Conservation (phyloP, 2,888 invertebrate genomes). For the Romanomermis culicivorax region DNA sequence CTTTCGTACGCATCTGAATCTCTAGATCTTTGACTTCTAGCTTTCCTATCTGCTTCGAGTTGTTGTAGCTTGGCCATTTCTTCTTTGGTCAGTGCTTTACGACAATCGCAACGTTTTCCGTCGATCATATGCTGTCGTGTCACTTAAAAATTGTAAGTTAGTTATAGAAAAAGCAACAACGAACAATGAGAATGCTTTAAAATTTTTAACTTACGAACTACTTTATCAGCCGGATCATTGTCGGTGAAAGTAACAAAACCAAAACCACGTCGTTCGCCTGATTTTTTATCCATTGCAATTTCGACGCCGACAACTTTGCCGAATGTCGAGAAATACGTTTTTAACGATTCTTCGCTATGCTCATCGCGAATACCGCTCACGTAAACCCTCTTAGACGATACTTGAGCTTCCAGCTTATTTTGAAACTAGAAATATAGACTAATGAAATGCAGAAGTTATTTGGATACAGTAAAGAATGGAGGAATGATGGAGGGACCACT, state of each 20-base stretch:
- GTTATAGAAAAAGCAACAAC: too few relatives aligned
- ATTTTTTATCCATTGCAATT: slow-evolving; percentile 26
- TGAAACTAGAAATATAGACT: neutral
- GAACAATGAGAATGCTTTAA: too few relatives aligned
- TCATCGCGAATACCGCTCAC: slow-evolving; percentile 26
- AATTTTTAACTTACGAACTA: slow-evolving; percentile 16
- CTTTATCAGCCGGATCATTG: slow-evolving; percentile 28
- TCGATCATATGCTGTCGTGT: slow-evolving; percentile 21
- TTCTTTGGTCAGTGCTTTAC: slow-evolving; percentile 26
- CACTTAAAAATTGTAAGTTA: slow-evolving; percentile 9
- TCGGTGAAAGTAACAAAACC: slow-evolving; percentile 28
- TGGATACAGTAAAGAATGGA: too few relatives aligned
- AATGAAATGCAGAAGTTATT: too few relatives aligned
- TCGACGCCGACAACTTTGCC: slow-evolving; percentile 16
- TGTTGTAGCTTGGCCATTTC: slow-evolving; percentile 18
- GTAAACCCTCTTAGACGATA: slow-evolving; percentile 26
- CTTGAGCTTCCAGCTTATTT: slow-evolving; percentile 18
- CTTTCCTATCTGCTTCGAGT: slow-evolving; percentile 7
- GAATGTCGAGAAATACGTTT: slow-evolving; percentile 20
- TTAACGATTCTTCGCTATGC: slow-evolving; percentile 23
- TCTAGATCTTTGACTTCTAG: slow-evolving; percentile 7
- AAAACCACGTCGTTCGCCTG: slow-evolving; percentile 26
- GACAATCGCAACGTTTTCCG: slow-evolving; percentile 25
- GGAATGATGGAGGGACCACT: too few relatives aligned
- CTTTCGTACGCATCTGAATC: neutral